phyloP scores from a whole-genome alignment of 2,113 vertebrate species.

The Melierax canorus region DNA sequence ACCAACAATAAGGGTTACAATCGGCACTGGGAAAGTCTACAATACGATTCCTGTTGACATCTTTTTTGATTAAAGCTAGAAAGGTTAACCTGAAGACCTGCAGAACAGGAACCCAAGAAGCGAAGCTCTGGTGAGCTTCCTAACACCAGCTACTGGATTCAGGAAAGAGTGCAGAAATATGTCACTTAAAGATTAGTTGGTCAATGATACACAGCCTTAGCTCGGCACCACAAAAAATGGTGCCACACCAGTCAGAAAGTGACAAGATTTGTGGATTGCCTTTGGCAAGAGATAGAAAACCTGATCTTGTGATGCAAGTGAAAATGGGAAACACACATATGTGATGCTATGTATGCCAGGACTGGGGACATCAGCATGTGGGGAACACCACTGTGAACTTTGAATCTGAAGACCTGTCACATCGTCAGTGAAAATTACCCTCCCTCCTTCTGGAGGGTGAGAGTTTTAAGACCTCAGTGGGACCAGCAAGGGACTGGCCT shows the following conservation, averaged over 20 bases:
- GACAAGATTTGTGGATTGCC: neutral
- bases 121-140: neutral
- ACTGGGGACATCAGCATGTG: neutral
- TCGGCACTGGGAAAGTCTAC: neutral
- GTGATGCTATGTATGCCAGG: neutral
- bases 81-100: conserved; percentile 2
- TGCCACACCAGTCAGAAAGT: rapidly evolving
- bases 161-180: neutral
- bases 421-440: neutral
- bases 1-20: conserved; percentile 34
- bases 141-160: neutral
- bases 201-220: neutral
- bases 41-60: neutral
- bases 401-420: neutral
- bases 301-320: neutral
- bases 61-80: conserved; percentile 18
- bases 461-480: neutral
- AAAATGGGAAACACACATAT: neutral
- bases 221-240: neutral
- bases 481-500: neutral
- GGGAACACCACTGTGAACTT: neutral
- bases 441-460: neutral
- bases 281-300: neutral
- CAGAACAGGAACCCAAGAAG: neutral
- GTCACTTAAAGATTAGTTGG: neutral